These are phyloP conservation scores for Eublepharis macularius DNA, from an alignment of 2,113 vertebrate genomes.

Conservation along the genomic window DNA sequence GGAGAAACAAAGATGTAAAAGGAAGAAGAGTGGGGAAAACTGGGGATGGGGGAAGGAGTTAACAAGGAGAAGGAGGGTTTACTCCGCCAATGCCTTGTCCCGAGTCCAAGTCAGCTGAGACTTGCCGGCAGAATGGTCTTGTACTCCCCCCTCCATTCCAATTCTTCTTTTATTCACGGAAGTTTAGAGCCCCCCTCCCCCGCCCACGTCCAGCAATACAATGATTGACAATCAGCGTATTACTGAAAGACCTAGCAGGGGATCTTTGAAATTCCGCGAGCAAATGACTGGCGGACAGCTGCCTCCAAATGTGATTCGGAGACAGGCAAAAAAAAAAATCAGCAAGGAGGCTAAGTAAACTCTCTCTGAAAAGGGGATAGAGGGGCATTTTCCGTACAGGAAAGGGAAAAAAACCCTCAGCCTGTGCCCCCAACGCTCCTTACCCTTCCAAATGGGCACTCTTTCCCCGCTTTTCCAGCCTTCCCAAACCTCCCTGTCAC, in stretches of 20 bases:
- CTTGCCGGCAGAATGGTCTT: conserved; percentile 51
- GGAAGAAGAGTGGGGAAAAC: conserved; percentile 4
- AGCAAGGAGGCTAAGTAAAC: background rate
- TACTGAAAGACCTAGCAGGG: background rate
- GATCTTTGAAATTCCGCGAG: background rate
- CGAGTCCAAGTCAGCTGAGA: conserved; percentile 53
- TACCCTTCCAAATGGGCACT: background rate
- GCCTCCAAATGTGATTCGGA: background rate
- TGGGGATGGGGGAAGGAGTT: conserved; percentile 50
- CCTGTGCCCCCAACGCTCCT: fast-evolving
- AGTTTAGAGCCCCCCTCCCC: background rate
- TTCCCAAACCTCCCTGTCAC: background rate
- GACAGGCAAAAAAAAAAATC: background rate
- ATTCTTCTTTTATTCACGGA: conserved; percentile 11
- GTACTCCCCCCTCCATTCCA: conserved; percentile 40
- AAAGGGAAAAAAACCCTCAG: fast-evolving
- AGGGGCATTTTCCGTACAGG: background rate
- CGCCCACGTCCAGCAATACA: background rate
- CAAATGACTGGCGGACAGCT: background rate
- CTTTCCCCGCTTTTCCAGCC: no score
- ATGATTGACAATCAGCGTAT: background rate
- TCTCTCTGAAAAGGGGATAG: background rate
- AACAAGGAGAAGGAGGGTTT: conserved; percentile 27
- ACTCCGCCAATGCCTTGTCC: conserved; percentile 53
- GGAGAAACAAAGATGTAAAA: conserved; percentile 38